These are phyloP conservation scores for Cotesia glomerata DNA, from an alignment of 1,140 invertebrate species.

Conservation along the genomic window DNA sequence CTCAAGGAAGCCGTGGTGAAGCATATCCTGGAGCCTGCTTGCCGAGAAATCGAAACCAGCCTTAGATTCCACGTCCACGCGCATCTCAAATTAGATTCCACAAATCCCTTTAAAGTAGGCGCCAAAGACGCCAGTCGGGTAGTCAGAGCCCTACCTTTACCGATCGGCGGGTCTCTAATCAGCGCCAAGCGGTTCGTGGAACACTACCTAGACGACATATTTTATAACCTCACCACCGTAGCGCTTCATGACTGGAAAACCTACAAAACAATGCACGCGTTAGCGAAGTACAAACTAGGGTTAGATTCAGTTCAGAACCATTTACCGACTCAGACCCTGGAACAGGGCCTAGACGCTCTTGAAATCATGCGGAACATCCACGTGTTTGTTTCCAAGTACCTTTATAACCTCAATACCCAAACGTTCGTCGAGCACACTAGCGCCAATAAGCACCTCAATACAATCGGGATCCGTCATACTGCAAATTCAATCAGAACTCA, in stretches of 20 bases:
- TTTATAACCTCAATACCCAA: slow-evolving; percentile 98
- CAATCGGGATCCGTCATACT: slow-evolving; percentile 93
- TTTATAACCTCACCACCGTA: slow-evolving; percentile 97
- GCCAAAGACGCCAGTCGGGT: slow-evolving; percentile 52
- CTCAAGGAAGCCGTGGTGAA: slow-evolving; percentile 54
- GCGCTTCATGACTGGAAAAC: slow-evolving; percentile 97
- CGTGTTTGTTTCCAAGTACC: slow-evolving; percentile 91
- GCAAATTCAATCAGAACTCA: slow-evolving; percentile 98
- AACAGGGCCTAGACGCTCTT: slow-evolving; percentile 96
- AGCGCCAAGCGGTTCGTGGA: slow-evolving; percentile 70
- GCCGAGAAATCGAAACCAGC: slow-evolving; percentile 88
- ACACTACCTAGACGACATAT: slow-evolving; percentile 92
- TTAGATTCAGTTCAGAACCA: slow-evolving; percentile 86
- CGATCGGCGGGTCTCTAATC: slow-evolving; percentile 46
- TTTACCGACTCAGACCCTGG: slow-evolving; percentile 94
- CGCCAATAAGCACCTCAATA: slow-evolving; percentile 94
- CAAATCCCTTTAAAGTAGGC: slow-evolving; percentile 75
- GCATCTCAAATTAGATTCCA: slow-evolving; percentile 83
- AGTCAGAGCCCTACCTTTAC: slow-evolving; percentile 43
- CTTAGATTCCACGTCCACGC: slow-evolving; percentile 88
- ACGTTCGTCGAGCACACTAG: slow-evolving; percentile 93
- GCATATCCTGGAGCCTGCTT: slow-evolving; percentile 76
- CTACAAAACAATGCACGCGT: slow-evolving; percentile 93
- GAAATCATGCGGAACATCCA: slow-evolving; percentile 98
- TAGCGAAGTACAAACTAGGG: slow-evolving; percentile 86